Conservation (phyloP, 2,888 invertebrate genomes). For the Cheilosia urbana region DNA sequence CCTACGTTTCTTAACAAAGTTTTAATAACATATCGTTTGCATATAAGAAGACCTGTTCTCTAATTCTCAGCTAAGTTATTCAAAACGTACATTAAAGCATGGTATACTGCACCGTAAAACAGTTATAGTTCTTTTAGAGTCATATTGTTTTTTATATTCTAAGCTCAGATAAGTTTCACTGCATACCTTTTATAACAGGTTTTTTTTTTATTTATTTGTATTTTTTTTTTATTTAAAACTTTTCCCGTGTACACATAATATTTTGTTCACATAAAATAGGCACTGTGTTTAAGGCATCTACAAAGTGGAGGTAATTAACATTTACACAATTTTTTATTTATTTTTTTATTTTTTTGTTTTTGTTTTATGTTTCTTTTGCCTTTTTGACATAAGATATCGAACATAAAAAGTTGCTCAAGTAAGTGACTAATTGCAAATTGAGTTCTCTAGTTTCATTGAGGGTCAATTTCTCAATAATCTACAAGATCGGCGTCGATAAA, state of each 20-base stretch:
- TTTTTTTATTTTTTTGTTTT: conserved; percentile 46
- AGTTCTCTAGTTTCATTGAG: no score
- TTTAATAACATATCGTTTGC: no score
- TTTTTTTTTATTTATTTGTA: conserved; percentile 20
- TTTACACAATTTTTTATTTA: conserved; percentile 66
- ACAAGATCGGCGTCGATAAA: no score
- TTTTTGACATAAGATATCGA: conserved; percentile 56
- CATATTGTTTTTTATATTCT: no score
- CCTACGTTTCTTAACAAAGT: no score
- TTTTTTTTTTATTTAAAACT: conserved; percentile 21
- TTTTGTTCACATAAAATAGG: conserved; percentile 85
- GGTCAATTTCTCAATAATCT: no score
- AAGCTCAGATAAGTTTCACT: background rate
- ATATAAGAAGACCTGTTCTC: no score
- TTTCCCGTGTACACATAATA: conserved; percentile 55
- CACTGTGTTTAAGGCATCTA: conserved; percentile 94
- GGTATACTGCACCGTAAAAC: no score
- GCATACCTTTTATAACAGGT: conserved; percentile 17
- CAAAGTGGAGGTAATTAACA: conserved; percentile 86
- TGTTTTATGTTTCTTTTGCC: conserved; percentile 37
- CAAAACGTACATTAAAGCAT: no score
- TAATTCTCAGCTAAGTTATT: no score
- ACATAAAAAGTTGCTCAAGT: conserved; percentile 57
- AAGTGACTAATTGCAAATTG: conserved; percentile 29
- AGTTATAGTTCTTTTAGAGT: no score